These are phyloP conservation scores for Fabriciana adippe DNA, from an alignment of 2,888 invertebrate species.

Conservation along the genomic window DNA sequence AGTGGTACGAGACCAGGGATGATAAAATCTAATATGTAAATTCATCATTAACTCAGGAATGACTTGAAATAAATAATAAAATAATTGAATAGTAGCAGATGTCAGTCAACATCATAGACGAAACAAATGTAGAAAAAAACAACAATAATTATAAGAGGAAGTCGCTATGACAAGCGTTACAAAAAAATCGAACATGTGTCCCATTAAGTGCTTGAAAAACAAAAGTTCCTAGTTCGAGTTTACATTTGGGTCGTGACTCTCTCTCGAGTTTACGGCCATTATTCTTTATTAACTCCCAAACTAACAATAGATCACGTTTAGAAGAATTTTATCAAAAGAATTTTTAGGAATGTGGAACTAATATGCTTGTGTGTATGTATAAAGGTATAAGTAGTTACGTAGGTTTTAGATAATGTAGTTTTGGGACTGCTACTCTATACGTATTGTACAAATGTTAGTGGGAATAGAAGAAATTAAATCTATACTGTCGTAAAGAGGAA, in stretches of 20 bases:
- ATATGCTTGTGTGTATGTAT: neutral
- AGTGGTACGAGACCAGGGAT: too few species aligned
- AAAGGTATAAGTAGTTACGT: too few species aligned
- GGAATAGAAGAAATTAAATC: too few species aligned
- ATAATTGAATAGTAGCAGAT: neutral
- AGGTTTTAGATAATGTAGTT: too few species aligned
- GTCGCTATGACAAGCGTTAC: constrained; percentile 4
- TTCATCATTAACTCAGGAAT: too few species aligned
- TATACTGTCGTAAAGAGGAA: too few species aligned
- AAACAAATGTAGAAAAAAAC: constrained; percentile 5
- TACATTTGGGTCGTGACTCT: constrained; percentile 37
- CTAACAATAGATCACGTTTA: constrained; percentile 58
- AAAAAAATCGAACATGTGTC: constrained; percentile 31
- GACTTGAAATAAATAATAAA: neutral
- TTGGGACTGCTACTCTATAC: too few species aligned
- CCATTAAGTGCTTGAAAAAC: constrained; percentile 25
- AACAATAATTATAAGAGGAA: constrained; percentile 20
- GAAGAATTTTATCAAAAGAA: constrained; percentile 37
- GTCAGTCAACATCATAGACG: constrained; percentile 1
- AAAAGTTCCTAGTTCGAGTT: constrained; percentile 28
- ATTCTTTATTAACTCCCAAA: constrained; percentile 55
- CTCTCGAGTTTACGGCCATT: constrained; percentile 47
- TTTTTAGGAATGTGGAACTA: constrained; percentile 4
- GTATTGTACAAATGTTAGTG: too few species aligned
- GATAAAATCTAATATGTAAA: too few species aligned